phyloP scores from a whole-genome alignment of 2,113 vertebrate species.

The Periophthalmodon schlosseri region DNA sequence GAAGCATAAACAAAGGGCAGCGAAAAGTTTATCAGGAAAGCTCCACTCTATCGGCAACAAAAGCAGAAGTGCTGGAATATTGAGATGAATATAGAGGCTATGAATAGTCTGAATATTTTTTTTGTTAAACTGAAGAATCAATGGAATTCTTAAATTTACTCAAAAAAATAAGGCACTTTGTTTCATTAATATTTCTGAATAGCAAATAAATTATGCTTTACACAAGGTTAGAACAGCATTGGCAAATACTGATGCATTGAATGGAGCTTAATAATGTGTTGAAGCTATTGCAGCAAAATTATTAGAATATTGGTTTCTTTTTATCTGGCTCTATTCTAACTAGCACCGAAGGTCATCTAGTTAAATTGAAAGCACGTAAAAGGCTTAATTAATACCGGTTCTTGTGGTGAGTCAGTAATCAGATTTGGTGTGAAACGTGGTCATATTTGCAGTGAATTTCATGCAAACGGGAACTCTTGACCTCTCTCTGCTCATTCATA shows the following conservation, averaged over 20 bases:
- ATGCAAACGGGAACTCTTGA: not conserved
- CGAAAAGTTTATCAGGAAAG: not conserved
- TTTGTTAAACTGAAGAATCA: no score
- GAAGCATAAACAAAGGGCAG: slow-evolving; percentile 5
- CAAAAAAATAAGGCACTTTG: no score
- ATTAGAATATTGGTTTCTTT: not conserved
- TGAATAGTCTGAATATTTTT: no score
- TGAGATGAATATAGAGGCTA: no score
- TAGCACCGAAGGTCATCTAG: not conserved
- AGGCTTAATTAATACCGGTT: not conserved
- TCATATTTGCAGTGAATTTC: not conserved
- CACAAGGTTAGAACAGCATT: no score
- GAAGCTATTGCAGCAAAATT: not conserved
- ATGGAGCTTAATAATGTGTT: no score
- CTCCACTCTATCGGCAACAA: not conserved
- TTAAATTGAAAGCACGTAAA: not conserved
- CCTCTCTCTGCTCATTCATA: not conserved
- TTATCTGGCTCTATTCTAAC: not conserved
- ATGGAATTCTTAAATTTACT: no score
- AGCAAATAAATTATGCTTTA: no score
- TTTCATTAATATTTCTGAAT: no score
- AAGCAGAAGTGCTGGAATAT: not conserved
- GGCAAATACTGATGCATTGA: no score
- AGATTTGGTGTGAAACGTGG: not conserved
- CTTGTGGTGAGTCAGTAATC: not conserved